Percentiles rank a stretch among this genome's conserved stretches.
These are phyloP conservation scores for Strigops habroptila DNA, from an alignment of 2,113 vertebrate genomes.

Conservation along the genomic window DNA sequence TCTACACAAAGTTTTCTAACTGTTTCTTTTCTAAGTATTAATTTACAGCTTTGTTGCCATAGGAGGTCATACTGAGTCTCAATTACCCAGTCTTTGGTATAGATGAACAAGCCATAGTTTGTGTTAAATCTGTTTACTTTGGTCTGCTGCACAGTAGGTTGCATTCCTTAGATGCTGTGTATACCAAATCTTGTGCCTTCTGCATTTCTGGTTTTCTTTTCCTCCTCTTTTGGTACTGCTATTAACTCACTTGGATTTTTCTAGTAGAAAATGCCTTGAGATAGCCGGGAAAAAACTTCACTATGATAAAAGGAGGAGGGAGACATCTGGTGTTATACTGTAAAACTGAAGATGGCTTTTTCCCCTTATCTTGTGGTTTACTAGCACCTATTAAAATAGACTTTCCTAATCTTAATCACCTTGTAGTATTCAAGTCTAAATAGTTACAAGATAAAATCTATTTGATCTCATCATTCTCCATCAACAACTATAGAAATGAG, in stretches of 20 bases:
- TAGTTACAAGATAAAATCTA: not conserved
- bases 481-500: not conserved
- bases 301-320: constrained; percentile 23
- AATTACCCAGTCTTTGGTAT: not conserved
- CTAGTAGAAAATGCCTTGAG: not conserved
- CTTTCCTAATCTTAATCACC: not conserved
- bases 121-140: not conserved
- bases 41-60: not conserved
- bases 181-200: not conserved
- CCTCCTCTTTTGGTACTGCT: not conserved
- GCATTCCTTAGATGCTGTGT: not conserved
- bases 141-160: not conserved
- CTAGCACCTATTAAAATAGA: not conserved
- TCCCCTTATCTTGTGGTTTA: not conserved
- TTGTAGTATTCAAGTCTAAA: not conserved
- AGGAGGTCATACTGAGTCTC: not conserved
- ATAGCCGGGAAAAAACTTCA: not conserved
- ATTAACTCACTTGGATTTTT: not conserved
- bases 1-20: not conserved
- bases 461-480: not conserved
- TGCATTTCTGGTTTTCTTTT: not conserved
- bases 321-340: constrained; percentile 53
- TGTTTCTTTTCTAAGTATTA: not conserved
- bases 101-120: not conserved
- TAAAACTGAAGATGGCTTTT: not conserved